Conservation (phyloP, 2,888 invertebrate genomes). For the Xanthorhoe designata region DNA sequence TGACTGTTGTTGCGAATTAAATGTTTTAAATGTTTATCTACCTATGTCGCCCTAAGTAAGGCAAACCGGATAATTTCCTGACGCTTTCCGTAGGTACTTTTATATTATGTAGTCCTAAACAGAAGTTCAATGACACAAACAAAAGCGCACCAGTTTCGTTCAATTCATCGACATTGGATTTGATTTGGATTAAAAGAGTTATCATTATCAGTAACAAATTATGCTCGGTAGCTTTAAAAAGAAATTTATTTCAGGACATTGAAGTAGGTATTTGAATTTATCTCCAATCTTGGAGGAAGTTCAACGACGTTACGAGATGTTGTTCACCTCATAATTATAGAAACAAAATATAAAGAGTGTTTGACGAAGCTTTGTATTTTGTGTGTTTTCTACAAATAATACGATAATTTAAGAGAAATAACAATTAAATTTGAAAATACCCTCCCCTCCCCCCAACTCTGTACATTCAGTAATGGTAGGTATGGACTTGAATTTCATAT, state of each 20-base stretch:
- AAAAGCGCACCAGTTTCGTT: neutral
- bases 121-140: constrained; percentile 8
- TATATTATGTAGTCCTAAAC: neutral
- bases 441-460: no score
- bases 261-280: constrained; percentile 16
- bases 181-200: constrained; percentile 10
- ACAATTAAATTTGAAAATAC: no score
- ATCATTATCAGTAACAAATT: neutral
- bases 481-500: no score
- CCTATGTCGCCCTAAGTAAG: no score
- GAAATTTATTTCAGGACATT: constrained; percentile 6
- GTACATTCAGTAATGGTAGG: no score
- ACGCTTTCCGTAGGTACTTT: neutral
- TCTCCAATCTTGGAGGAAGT: constrained; percentile 40
- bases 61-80: no score
- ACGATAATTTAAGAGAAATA: no score
- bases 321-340: constrained; percentile 52
- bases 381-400: neutral
- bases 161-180: neutral
- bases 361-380: neutral
- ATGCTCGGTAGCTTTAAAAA: neutral
- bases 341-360: constrained; percentile 7
- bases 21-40: no score
- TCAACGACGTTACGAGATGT: constrained; percentile 61
- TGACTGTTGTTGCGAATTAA: no score